Base-by-base conservation (phyloP, 1,140 invertebrate genomes). In the Drosophila santomea region DNA sequence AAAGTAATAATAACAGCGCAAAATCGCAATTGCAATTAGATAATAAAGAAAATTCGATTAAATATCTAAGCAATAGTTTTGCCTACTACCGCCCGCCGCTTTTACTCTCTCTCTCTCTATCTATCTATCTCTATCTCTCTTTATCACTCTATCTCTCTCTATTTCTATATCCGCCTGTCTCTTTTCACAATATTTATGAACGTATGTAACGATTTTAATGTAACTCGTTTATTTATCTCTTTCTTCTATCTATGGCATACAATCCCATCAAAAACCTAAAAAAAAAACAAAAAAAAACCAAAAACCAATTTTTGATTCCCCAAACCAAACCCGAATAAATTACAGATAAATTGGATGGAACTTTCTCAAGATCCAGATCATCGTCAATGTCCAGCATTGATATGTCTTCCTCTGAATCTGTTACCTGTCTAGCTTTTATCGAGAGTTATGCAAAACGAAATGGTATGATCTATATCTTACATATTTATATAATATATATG, bases 361-460 rank as follows among this genome's bases (percentile, higher is more conserved):
- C 97, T 81, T 99, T 99, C 94, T 98, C 98, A 91, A 95, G 98
- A 92, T 99, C 98, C 81, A 95, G 98, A 89, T 98, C 97, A 93
- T 98, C 97, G 92, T 98, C 97, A 93, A 98, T 98, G 96, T 98
- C 97, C 76, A 99, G 98, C 93, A 94, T 99, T 91, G 98, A 99
- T 93, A 98, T 98, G 94, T 98, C 98, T 93, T 96, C 96, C 81
- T 96, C 96, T 81, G 98, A 99, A 95, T 97, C 98, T 92, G 97
- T 99, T 91, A 97, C 98, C 94, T 98, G 97, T 94, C 95, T 99
- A 93, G 96, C 96, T 79, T 99, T 99, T 94, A 97, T 97, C 88
- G 98, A 99, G 93, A 98, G 98, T 80, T 99, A 97, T 93, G 96
- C 97, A 57, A 97, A 97, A 93, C 98, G 98, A 94, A 96, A 96